A percentile compares a stretch with the other conserved stretches of the same genome.
phyloP scores from a whole-genome alignment of 2,888 invertebrate species.

The Vanessa cardui region DNA sequence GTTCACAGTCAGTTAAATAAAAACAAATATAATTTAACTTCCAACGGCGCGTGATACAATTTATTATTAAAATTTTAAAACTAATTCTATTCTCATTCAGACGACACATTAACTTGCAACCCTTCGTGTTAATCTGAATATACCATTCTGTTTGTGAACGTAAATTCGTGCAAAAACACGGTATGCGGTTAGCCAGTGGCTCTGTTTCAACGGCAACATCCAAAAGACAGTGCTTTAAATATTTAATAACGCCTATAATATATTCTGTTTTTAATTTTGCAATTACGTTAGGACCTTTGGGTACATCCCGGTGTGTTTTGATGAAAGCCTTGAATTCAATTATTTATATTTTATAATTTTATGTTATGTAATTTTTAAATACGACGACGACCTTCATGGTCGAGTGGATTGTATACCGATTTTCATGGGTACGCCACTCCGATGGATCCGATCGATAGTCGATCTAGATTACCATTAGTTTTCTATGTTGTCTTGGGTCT shows the following conservation, averaged over 20 bases:
- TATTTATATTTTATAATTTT: not conserved
- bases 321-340: not conserved
- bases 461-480: too few relatives aligned
- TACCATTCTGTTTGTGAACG: constrained; percentile 72
- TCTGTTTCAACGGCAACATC: constrained; percentile 30
- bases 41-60: constrained; percentile 20
- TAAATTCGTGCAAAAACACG: constrained; percentile 67
- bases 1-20: constrained; percentile 23
- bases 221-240: constrained; percentile 67
- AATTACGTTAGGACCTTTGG: constrained; percentile 39
- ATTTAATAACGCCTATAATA: constrained; percentile 76
- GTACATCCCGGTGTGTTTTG: not conserved
- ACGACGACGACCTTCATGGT: too few relatives aligned
- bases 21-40: constrained; percentile 21
- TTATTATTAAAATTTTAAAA: constrained; percentile 46
- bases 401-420: too few relatives aligned
- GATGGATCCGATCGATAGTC: too few relatives aligned
- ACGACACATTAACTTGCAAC: constrained; percentile 45
- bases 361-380: not conserved
- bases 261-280: constrained; percentile 79
- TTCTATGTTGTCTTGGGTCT: too few relatives aligned
- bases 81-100: constrained; percentile 57
- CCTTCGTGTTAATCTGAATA: constrained; percentile 71
- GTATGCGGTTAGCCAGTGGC: constrained; percentile 59
- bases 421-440: too few relatives aligned